Evolutionary conservation across 2,888 invertebrate species (phyloP), one percentile per base, ranked within the genome.

Genomic region (Tinea semifulvella): DNA sequence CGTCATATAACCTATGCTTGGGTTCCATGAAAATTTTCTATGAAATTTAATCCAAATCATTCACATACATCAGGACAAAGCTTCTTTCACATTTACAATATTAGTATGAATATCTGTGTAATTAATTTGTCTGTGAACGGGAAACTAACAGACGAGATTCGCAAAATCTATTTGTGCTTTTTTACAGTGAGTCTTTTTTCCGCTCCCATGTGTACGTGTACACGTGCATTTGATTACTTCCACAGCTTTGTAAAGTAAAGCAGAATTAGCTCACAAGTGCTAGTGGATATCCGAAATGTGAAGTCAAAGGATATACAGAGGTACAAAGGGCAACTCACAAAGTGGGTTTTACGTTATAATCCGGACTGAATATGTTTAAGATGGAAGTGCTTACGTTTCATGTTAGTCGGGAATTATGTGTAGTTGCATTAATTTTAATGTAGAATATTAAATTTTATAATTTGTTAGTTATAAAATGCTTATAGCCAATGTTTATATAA

Each of bases 241-340:
- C 35, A 14, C 10, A 14, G 14, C 35, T 35, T 35, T 35, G 35
- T 35, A 35, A 35, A 4, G 16, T 13, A 16, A 35, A 35, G 13
- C 35, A 16, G 35, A 16, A 16, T 35, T 27, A 27, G 27, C n/a
- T 4, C 35, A 16, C 14, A 14, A 35, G 17, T 13, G 35, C 10
- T 14, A 13, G 16, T 35, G 35, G 7, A 35, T 35, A 35, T 35
- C 17, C 13, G 35, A 35, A 35, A 35, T 35, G 11, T 35, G 35
- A 35, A 35, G 16, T 35, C 13, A 16, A 35, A 27, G 27, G 17
- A 13, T 35, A 3, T 13, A 16, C 25, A 35, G 16, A 35, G 35
- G 35, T 35, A 35, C 35, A 35, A 35, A 35, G 35, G 16, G 17
- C 13, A 16, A 10, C 16, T 22, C 8, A 22, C 25, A 4, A 6